Evolutionary conservation across 1,140 invertebrate species (phyloP), one percentile per base, ranked within the genome.

Genomic region (Cyclargus thomasi): DNA sequence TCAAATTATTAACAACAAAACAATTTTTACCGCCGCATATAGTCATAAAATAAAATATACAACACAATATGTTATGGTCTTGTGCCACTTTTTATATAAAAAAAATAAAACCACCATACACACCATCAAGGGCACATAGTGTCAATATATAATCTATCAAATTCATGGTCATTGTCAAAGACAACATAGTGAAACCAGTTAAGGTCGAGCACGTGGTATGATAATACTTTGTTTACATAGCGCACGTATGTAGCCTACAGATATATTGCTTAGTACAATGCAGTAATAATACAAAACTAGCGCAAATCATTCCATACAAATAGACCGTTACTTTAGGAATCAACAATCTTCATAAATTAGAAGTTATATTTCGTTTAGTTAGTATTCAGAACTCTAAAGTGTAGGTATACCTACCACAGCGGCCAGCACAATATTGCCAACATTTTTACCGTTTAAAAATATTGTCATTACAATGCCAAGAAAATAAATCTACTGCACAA

Each of bases 101-200:
- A 29, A 29, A 29, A 29, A 7, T 29, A 3, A 29, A 29, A 29
- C 5, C 29, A 29, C 39, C 11, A 47, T 0, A 16, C 39, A 47
- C 36, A 10, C 39, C 29, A 16, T 14, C 39, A 47, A 47, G 5
- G 10, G 55, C 10, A 18, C 17, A 11, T 11, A 21, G 55, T 22
- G 10, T 59, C 7, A 59, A 59, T 59, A 57, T 57, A 22, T 20
- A 20, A 59, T 59, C 55, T 59, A 59, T 59, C 55, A 59, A 47
- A 59, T 70, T 67, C 68, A 59, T 63, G 73, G 73, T 72, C 73
- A 72, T 69, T 72, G 71, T 72, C 73, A 70, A 74, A 70, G 69
- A 53, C 69, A 55, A 59, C 23, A 18, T 64, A 55, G 65, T 65
- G 55, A 20, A 35, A 66, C 64, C 23, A 36, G 62, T 64, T 65